phyloP scores from a whole-genome alignment of 2,888 invertebrate species.

The Troilus luridus region DNA sequence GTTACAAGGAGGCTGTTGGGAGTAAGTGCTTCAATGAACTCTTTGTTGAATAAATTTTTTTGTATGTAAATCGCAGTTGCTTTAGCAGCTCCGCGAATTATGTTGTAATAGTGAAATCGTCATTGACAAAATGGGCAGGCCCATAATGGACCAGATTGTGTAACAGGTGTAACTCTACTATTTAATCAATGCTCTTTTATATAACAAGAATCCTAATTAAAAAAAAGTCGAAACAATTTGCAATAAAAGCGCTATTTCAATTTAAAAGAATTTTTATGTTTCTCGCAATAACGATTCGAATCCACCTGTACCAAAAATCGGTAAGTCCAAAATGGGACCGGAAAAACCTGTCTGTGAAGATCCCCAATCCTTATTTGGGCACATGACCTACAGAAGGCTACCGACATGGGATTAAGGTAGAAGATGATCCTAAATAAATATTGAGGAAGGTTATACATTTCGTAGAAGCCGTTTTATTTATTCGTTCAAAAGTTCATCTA shows the following conservation, averaged over 20 bases:
- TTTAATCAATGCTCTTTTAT: not conserved
- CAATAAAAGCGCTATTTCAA: no score
- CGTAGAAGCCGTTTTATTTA: not conserved
- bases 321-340: not conserved
- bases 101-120: slow-evolving; percentile 49
- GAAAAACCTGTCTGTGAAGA: not conserved
- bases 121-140: slow-evolving; percentile 37
- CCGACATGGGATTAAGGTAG: not conserved
- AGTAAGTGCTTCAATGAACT: slow-evolving; percentile 42
- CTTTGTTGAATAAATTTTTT: slow-evolving; percentile 41
- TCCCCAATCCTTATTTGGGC: not conserved
- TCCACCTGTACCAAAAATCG: not conserved
- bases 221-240: not conserved
- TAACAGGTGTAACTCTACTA: not conserved
- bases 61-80: slow-evolving; percentile 40
- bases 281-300: not conserved
- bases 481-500: not conserved
- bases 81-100: slow-evolving; percentile 25
- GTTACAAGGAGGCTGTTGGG: not conserved
- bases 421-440: not conserved
- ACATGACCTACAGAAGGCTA: not conserved
- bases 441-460: not conserved
- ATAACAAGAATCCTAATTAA: not conserved
- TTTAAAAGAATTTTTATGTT: not conserved
- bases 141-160: not conserved